phyloP scores from a whole-genome alignment of 2,113 vertebrate species.

The Eira barbara region DNA sequence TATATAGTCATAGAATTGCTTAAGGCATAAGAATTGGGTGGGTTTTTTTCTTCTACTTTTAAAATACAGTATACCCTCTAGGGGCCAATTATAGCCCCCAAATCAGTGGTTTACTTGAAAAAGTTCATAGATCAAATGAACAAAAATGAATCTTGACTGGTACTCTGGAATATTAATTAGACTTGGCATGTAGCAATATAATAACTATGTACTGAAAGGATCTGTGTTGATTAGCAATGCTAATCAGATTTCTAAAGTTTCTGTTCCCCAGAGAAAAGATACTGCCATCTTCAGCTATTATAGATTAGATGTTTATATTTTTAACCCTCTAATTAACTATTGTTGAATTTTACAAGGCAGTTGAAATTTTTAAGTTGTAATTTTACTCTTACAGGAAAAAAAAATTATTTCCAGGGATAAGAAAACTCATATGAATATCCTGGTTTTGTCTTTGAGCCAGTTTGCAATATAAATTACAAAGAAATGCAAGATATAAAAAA shows the following conservation, averaged over 20 bases:
- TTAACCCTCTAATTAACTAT: constrained; percentile 41
- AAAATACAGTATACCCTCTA: constrained; percentile 46
- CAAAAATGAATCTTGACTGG: constrained; percentile 70
- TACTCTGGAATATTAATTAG: constrained; percentile 71
- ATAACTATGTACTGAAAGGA: constrained; percentile 36
- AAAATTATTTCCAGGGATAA: constrained; percentile 17
- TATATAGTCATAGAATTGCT: constrained; percentile 56
- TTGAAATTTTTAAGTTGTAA: neutral
- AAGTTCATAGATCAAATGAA: constrained; percentile 73
- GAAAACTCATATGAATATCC: neutral
- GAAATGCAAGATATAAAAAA: neutral
- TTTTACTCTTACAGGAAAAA: constrained; percentile 13
- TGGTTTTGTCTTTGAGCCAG: constrained; percentile 18
- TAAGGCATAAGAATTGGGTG: neutral
- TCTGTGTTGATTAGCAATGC: constrained; percentile 68
- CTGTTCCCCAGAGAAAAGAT: constrained; percentile 42
- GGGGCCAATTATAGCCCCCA: constrained; percentile 62
- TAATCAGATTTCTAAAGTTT: constrained; percentile 66
- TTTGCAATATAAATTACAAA: constrained; percentile 33
- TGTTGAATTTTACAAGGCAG: constrained; percentile 43
- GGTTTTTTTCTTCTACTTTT: neutral
- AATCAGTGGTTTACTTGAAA: constrained; percentile 70
- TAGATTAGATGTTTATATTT: constrained; percentile 64
- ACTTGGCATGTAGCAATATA: constrained; percentile 35
- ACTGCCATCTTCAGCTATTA: constrained; percentile 47